Evolutionary conservation across 1,140 invertebrate genomes (phyloP).

Genomic region (Drosophila rufa): DNA sequence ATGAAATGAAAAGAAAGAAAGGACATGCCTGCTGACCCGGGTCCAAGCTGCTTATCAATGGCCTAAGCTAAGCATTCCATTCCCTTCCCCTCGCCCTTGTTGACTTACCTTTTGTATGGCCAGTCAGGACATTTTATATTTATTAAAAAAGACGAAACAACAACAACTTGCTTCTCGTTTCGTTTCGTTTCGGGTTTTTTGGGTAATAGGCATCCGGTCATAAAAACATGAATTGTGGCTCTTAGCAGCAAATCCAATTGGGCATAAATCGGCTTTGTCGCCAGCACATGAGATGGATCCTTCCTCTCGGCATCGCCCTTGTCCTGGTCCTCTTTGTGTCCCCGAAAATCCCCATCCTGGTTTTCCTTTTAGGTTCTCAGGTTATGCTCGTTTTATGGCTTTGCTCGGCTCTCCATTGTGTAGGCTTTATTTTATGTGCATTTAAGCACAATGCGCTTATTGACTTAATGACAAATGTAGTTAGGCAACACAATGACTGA

Average conservation of each 20-base stretch:
- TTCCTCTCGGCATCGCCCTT: slow-evolving; percentile 17
- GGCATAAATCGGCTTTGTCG: slow-evolving; percentile 82
- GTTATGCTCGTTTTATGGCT: slow-evolving; percentile 46
- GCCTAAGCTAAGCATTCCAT: slow-evolving; percentile 65
- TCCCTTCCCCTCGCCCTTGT: slow-evolving; percentile 36
- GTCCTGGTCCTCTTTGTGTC: slow-evolving; percentile 17
- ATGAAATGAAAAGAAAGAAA: slow-evolving; percentile 34
- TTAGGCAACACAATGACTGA: slow-evolving; percentile 54
- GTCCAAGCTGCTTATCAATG: slow-evolving; percentile 64
- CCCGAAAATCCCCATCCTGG: background rate
- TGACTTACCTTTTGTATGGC: slow-evolving; percentile 68
- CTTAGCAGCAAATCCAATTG: slow-evolving; percentile 84
- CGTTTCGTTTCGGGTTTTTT: slow-evolving; percentile 25
- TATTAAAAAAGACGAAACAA: slow-evolving; percentile 65
- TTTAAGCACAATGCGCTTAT: slow-evolving; percentile 82
- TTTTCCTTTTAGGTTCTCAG: slow-evolving; percentile 20
- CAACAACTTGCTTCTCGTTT: slow-evolving; percentile 9
- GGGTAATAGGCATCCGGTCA: slow-evolving; percentile 79
- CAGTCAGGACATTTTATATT: slow-evolving; percentile 74
- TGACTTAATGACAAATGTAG: slow-evolving; percentile 83
- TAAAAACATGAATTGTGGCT: slow-evolving; percentile 83
- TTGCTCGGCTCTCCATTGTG: slow-evolving; percentile 54
- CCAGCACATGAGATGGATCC: slow-evolving; percentile 64
- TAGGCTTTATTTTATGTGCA: slow-evolving; percentile 81
- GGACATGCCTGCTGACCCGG: slow-evolving; percentile 61